phyloP scores from a whole-genome alignment of 2,113 vertebrate species.

The Spea bombifrons region DNA sequence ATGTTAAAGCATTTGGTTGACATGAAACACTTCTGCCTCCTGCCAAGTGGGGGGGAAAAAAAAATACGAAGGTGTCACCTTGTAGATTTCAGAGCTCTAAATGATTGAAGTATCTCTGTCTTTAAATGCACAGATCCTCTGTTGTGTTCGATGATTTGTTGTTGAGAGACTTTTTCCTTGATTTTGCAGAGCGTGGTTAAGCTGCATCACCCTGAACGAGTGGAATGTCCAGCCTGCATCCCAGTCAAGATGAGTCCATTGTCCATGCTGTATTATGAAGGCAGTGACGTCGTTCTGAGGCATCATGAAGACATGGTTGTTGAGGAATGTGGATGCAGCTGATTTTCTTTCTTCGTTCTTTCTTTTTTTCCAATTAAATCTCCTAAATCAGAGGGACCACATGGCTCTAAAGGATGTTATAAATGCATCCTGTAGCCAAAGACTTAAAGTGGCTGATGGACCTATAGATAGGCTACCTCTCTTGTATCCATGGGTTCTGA shows the following conservation, averaged over 20 bases:
- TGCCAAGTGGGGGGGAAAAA: too few relatives aligned
- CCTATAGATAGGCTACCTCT: background rate
- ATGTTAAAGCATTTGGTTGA: too few relatives aligned
- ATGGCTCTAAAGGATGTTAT: background rate
- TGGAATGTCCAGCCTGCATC: conserved; percentile 73
- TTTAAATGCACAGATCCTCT: too few relatives aligned
- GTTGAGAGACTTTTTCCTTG: background rate
- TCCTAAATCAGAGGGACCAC: background rate
- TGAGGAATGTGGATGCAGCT: conserved; percentile 41
- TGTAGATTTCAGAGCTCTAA: too few relatives aligned
- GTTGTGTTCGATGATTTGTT: background rate
- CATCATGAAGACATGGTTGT: conserved; percentile 65
- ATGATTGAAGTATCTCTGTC: too few relatives aligned
- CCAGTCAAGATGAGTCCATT: conserved; percentile 75
- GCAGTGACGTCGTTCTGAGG: conserved; percentile 67
- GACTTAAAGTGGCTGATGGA: background rate
- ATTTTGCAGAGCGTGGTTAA: conserved; percentile 76
- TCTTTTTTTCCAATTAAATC: too few relatives aligned
- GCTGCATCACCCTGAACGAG: conserved; percentile 74
- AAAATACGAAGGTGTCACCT: too few relatives aligned
- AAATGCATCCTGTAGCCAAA: background rate
- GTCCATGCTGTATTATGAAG: conserved; percentile 88
- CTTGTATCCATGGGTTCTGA: background rate
- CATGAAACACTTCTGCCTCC: too few relatives aligned
- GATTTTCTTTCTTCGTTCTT: background rate